A percentile compares a stretch with the other conserved stretches of the same genome.
These are phyloP conservation scores for Sycophila sp. DNA, from an alignment of 1,140 invertebrate genomes.

Conservation along the genomic window DNA sequence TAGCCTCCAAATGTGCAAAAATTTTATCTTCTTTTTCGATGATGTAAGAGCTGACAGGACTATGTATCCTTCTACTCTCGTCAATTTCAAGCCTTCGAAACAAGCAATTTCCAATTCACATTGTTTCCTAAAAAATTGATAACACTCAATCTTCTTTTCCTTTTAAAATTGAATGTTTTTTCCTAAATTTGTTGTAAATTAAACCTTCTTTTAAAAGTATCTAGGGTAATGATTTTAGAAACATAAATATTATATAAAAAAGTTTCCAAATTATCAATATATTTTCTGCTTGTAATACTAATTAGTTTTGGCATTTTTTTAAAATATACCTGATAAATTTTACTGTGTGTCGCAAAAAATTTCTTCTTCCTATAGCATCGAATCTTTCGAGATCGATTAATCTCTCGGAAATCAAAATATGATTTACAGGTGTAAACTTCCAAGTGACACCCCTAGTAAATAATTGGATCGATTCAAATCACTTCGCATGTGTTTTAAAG, in stretches of 20 bases:
- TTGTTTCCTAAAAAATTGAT: not conserved
- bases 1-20: not conserved
- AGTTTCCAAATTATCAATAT: not conserved
- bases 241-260: not conserved
- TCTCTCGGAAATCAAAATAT: not conserved
- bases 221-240: not conserved
- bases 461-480: not conserved
- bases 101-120: not conserved
- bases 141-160: too few species aligned
- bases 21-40: not conserved
- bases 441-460: not conserved
- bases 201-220: not conserved
- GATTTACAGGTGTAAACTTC: not conserved
- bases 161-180: not conserved
- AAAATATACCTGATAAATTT: conserved; percentile 12
- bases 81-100: conserved; percentile 3
- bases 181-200: not conserved
- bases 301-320: not conserved
- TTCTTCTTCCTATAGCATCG: not conserved
- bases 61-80: not conserved
- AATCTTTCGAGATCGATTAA: not conserved
- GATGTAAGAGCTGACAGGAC: not conserved
- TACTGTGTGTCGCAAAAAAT: not conserved
- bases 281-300: not conserved
- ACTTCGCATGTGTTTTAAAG: not conserved